phyloP scores from a whole-genome alignment of 2,797 vertebrate genomes.

The Hypotaenidia philippensis region DNA sequence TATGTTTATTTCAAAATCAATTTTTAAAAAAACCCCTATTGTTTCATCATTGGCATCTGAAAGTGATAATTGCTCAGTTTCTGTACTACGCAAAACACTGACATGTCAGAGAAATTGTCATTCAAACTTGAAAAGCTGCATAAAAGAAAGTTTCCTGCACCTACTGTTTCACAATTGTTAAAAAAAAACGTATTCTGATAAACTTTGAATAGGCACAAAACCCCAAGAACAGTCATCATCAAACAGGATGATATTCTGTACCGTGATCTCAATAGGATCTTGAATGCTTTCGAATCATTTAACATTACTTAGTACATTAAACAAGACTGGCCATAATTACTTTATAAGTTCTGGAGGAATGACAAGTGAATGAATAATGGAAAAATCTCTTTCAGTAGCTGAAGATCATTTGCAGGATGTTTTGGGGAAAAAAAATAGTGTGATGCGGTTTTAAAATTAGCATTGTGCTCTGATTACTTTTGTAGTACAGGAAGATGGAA shows the following conservation, averaged over 20 bases:
- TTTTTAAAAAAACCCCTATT: accelerated
- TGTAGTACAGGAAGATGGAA: not conserved
- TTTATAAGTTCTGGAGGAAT: not conserved
- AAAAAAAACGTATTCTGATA: not conserved
- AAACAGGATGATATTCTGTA: not conserved
- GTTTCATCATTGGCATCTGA: not conserved
- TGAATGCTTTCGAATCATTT: not conserved
- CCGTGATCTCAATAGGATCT: not conserved
- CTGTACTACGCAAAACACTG: not conserved
- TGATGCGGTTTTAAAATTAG: not conserved
- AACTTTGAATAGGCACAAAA: not conserved
- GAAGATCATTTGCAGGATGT: not conserved
- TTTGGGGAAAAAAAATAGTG: not conserved
- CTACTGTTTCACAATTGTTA: not conserved
- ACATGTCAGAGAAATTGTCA: not conserved
- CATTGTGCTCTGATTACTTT: not conserved
- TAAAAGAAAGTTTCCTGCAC: not conserved
- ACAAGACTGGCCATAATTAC: not conserved
- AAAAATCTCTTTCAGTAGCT: not conserved
- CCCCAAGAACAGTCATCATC: not conserved
- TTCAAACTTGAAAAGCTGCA: not conserved
- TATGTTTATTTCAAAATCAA: not conserved
- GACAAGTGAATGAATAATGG: not conserved
- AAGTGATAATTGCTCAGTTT: not conserved
- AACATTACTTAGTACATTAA: not conserved